Conservation (phyloP, 2,113 vertebrate genomes). For the Pagrus major region DNA sequence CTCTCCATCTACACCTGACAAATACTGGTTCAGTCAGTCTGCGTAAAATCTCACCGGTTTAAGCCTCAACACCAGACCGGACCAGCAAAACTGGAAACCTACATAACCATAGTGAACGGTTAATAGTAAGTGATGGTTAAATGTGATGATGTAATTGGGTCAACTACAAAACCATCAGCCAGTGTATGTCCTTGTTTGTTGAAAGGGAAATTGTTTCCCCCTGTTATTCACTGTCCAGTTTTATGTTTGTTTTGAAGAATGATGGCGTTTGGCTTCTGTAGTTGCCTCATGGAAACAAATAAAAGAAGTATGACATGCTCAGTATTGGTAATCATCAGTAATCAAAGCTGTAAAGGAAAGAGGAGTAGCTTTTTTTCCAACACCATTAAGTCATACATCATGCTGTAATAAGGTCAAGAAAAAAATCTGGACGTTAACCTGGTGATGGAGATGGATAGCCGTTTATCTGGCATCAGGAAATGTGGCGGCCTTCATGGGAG, state of each 20-base stretch:
- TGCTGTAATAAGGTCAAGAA: slow-evolving; percentile 12
- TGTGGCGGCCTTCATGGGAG: slow-evolving; percentile 43
- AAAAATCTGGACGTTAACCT: not conserved
- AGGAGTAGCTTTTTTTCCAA: not conserved
- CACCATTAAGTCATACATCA: slow-evolving; percentile 34
- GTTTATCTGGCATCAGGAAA: slow-evolving; percentile 72
- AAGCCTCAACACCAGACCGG: no score
- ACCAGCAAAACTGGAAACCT: no score
- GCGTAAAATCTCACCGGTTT: no score
- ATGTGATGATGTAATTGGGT: not conserved
- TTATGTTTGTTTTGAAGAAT: not conserved
- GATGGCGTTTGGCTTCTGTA: no score
- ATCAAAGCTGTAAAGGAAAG: not conserved
- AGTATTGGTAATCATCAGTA: not conserved
- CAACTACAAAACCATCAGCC: not conserved
- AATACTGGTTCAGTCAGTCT: no score
- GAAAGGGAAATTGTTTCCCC: not conserved
- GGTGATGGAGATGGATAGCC: slow-evolving; percentile 32
- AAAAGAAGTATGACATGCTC: not conserved
- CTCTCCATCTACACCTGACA: no score
- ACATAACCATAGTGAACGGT: no score
- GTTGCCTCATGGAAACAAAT: not conserved
- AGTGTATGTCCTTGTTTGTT: not conserved
- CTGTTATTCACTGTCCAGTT: not conserved
- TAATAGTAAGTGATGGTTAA: no score